A percentile compares a stretch with the other conserved stretches of the same genome.
Conservation (phyloP, 1,140 invertebrate species). For the Linepithema humile region DNA sequence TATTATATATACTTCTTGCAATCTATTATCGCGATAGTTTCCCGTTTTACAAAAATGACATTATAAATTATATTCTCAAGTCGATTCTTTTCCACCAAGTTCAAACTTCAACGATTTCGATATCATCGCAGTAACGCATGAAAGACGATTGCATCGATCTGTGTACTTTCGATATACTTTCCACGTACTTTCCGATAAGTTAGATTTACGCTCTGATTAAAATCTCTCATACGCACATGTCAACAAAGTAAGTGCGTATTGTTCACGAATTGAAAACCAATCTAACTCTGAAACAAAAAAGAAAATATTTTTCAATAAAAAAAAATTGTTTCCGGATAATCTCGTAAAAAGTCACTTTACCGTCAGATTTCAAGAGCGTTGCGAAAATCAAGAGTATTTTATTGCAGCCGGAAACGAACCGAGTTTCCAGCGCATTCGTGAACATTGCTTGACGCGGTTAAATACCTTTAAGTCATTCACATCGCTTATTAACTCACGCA, state of each 20-base stretch:
- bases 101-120: constrained; percentile 2
- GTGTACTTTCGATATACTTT: constrained; percentile 48
- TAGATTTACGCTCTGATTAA: constrained; percentile 36
- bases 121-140: not conserved
- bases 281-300: no score
- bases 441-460: constrained; percentile 29
- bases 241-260: not conserved
- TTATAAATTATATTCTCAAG: not conserved
- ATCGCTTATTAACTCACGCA: constrained; percentile 52
- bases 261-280: no score
- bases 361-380: not conserved
- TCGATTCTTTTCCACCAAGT: not conserved
- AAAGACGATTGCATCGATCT: not conserved
- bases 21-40: not conserved
- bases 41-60: not conserved
- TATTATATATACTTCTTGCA: not conserved
- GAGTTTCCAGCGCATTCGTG: constrained; percentile 19
- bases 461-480: constrained; percentile 49
- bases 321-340: no score
- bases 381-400: not conserved
- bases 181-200: constrained; percentile 18
- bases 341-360: no score
- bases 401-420: not conserved
- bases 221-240: not conserved
- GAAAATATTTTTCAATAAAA: no score